These are phyloP conservation scores for Ornithoptera alexandrae DNA, from an alignment of 2,888 invertebrate species.

Conservation along the genomic window DNA sequence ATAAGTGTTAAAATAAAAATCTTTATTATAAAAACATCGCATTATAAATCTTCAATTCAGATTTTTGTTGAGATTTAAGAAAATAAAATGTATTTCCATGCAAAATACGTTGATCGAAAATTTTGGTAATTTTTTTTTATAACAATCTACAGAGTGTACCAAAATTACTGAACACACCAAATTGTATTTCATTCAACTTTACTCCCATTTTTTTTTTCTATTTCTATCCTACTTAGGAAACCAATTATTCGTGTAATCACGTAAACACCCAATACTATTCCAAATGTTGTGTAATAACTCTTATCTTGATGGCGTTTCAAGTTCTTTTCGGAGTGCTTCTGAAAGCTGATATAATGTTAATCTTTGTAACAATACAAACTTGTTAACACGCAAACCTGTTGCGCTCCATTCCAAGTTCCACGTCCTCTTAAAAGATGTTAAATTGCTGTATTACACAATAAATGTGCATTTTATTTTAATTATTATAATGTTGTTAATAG, in stretches of 20 bases:
- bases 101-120: too few species aligned
- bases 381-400: conserved; percentile 72
- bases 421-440: conserved; percentile 3
- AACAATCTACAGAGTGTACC: too few species aligned
- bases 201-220: not conserved
- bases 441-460: not conserved
- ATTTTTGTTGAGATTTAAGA: too few species aligned
- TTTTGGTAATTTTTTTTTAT: too few species aligned
- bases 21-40: not conserved
- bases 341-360: conserved; percentile 61
- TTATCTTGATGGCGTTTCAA: conserved; percentile 35
- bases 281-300: conserved; percentile 31
- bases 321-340: conserved; percentile 48
- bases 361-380: conserved; percentile 43
- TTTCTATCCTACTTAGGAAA: not conserved
- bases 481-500: not conserved
- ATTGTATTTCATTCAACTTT: too few species aligned
- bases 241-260: conserved; percentile 9
- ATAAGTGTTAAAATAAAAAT: too few species aligned
- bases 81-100: too few species aligned
- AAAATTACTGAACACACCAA: too few species aligned
- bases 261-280: conserved; percentile 32
- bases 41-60: too few species aligned
- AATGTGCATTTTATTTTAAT: not conserved
- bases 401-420: conserved; percentile 43